phyloP scores from a whole-genome alignment of 2,888 invertebrate species.

The Campaea margaritaria region DNA sequence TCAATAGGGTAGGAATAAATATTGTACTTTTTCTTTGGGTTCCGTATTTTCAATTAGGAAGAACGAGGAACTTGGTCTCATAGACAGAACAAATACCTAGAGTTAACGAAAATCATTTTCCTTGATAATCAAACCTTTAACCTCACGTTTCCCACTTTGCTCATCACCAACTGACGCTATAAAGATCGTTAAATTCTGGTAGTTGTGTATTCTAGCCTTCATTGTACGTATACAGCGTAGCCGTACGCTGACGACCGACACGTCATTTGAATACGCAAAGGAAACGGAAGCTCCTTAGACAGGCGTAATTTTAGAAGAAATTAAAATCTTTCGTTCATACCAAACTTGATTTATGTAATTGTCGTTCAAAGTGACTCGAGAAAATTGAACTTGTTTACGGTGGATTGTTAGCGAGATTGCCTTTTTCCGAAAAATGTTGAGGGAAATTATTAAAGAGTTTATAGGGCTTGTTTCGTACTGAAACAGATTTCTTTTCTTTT shows the following conservation, averaged over 20 bases:
- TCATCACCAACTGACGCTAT: too few relatives aligned
- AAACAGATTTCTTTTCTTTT: too few relatives aligned
- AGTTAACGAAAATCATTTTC: too few relatives aligned
- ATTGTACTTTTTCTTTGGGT: too few relatives aligned
- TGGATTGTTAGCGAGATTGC: constrained; percentile 31
- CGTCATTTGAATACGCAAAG: constrained; percentile 57
- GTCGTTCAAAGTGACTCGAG: constrained; percentile 22
- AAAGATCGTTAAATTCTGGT: neutral
- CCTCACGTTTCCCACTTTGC: too few relatives aligned
- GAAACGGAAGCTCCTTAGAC: constrained; percentile 51
- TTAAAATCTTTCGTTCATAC: constrained; percentile 46
- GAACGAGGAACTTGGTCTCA: too few relatives aligned
- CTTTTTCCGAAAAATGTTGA: constrained; percentile 30
- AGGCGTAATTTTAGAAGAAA: constrained; percentile 48
- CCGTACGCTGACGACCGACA: constrained; percentile 32
- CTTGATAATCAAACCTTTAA: too few relatives aligned
- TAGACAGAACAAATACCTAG: too few relatives aligned
- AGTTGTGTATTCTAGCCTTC: neutral
- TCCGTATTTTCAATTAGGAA: too few relatives aligned
- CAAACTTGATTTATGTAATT: constrained; percentile 34
- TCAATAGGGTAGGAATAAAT: too few relatives aligned
- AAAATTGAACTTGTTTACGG: constrained; percentile 24
- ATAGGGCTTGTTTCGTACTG: too few relatives aligned
- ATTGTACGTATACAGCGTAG: constrained; percentile 7
- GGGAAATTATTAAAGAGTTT: constrained; percentile 25